phyloP scores from a whole-genome alignment of 2,797 vertebrate species.

The Hydrolagus colliei region DNA sequence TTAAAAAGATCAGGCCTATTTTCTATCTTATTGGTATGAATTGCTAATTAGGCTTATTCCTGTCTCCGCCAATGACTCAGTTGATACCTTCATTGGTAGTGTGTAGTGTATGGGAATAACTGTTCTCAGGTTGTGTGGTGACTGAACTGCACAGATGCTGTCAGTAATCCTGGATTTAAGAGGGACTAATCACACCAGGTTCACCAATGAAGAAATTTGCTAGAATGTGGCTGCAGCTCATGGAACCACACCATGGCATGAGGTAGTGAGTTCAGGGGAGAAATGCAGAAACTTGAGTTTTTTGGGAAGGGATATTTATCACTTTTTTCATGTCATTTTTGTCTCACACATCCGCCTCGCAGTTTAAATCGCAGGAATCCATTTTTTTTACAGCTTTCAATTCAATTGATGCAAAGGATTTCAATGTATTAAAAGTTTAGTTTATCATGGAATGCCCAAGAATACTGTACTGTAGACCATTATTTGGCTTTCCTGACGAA shows the following conservation, averaged over 20 bases:
- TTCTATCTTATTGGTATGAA: too few relatives aligned
- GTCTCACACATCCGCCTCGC: background rate
- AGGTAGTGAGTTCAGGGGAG: background rate
- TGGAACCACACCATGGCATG: background rate
- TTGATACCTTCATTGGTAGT: background rate
- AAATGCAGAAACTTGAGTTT: background rate
- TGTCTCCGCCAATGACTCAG: background rate
- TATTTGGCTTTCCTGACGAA: background rate
- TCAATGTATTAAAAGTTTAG: background rate
- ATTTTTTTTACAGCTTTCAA: conserved; percentile 4
- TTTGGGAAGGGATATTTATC: background rate
- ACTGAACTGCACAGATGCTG: background rate
- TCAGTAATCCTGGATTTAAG: background rate
- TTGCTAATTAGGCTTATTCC: too few relatives aligned
- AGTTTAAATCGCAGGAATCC: conserved; percentile 5
- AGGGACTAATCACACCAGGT: too few relatives aligned
- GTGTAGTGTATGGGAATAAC: background rate
- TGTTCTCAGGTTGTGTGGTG: background rate
- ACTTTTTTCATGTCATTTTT: background rate
- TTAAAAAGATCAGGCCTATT: too few relatives aligned
- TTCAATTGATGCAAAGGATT: background rate
- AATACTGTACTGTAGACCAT: background rate
- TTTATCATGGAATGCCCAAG: too few relatives aligned
- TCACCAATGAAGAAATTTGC: background rate
- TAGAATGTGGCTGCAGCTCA: background rate